These are phyloP conservation scores for Alligator mississippiensis DNA, from an alignment of 2,113 vertebrate species.

Conservation along the genomic window DNA sequence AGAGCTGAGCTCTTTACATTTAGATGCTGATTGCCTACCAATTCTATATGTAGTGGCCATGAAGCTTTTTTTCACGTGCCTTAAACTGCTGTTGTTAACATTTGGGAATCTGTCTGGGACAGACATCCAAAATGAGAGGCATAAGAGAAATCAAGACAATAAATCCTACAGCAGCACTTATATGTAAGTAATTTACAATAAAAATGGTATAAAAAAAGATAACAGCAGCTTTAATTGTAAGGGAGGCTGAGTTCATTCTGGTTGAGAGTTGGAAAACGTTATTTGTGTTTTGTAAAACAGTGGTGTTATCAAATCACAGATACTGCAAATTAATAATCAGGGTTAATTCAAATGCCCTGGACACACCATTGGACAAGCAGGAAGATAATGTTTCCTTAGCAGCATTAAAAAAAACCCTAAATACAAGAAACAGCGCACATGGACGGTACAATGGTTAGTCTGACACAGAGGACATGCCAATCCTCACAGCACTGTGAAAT, in stretches of 20 bases:
- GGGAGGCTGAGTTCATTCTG: background rate
- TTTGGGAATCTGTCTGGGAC: background rate
- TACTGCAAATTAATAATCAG: conserved; percentile 11
- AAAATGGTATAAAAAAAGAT: conserved; percentile 9
- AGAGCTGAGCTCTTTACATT: conserved; percentile 5
- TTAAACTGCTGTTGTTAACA: background rate
- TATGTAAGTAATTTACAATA: background rate
- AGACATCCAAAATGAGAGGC: background rate
- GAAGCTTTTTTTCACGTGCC: background rate
- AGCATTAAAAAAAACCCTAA: background rate
- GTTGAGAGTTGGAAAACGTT: background rate
- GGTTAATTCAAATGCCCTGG: background rate
- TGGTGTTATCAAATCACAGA: background rate
- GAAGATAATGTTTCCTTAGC: background rate
- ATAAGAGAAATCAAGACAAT: background rate
- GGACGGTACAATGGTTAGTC: background rate
- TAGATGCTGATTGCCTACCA: background rate
- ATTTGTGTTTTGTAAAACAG: background rate
- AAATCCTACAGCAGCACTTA: background rate
- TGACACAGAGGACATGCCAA: background rate
- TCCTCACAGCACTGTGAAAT: fast-evolving
- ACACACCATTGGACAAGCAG: background rate
- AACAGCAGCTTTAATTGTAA: background rate
- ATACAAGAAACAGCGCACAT: background rate
- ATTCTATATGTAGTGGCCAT: conserved; percentile 13